Base-by-base conservation (phyloP, 1,140 invertebrate species). In the Ostrea denselamellosa region DNA sequence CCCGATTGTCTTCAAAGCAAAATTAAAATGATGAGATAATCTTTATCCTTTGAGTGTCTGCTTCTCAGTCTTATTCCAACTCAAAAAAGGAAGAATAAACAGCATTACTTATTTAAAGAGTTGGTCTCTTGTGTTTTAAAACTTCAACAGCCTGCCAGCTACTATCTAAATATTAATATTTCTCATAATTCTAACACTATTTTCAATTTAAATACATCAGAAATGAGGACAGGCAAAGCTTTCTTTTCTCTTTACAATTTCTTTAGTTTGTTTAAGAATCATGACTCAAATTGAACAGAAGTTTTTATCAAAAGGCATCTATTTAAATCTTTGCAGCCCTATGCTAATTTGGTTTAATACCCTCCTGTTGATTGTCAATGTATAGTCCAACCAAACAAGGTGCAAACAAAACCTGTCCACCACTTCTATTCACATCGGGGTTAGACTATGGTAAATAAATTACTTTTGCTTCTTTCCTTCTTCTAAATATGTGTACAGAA, bases 401-500 rank as follows among this genome's bases (percentile, higher is more conserved):
- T 17, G 51, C 53, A 62, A 62, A 85, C 54, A 85, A 85, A 58
- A 62, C 51, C n/a, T 85, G 83, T 62, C 83, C 56, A 85, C 22
- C 58, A 17, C 53, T n/a, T 12, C 56, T 25, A 85, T 85, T 85
- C 51, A 85, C 9, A 3, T 58, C 28, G 14, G 22, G 28, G 83
- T 85, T 85, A 85, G 56, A 85, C 53, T n/a, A 54, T 34, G 56
- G 83, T 85, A 85, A 85, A 85, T 85, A 85, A 85, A 85, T 85
- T 85, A 85, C 53, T 85, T 85, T 85, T 85, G 25, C 56, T 85
- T 85, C 83, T 58, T 28, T 51, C 83, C 58, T 52, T 85, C 51
- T 54, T 85, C 54, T 53, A 85, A 85, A 62, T 85, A 77, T 88
- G 87, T 88, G 84, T 88, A 83, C 87, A 68, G 84, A 88, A 88